phyloP scores from a whole-genome alignment of 2,888 invertebrate genomes.

The Eurytoma adleriae region DNA sequence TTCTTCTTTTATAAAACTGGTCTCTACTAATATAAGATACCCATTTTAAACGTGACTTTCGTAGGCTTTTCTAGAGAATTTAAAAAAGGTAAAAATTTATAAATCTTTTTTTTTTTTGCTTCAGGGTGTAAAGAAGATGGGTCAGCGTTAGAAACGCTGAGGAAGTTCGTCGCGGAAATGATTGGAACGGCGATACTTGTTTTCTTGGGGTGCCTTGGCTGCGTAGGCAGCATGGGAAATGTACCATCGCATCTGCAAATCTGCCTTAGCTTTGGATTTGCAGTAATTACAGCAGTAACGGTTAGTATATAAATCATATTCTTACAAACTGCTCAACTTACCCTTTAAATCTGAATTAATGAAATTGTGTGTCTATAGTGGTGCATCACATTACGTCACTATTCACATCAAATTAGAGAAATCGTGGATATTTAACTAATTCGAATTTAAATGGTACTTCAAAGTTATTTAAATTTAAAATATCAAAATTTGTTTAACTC shows the following conservation, averaged over 20 bases:
- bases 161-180: conserved; percentile 79
- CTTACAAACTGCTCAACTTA: no score
- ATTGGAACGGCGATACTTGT: conserved; percentile 83
- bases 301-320: conserved; percentile 75
- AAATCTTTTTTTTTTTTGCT: conserved; percentile 18
- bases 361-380: no score
- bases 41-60: background rate
- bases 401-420: no score
- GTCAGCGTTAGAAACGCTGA: conserved; percentile 26
- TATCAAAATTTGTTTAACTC: no score
- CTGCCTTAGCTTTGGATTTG: conserved; percentile 82
- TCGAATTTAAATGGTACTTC: no score
- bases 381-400: no score
- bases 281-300: conserved; percentile 83
- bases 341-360: no score
- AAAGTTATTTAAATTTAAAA: no score
- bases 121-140: conserved; percentile 42
- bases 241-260: conserved; percentile 76
- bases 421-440: no score
- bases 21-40: no score
- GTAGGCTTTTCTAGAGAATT: background rate
- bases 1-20: no score
- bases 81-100: background rate
- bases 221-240: conserved; percentile 75
- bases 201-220: conserved; percentile 86